Evolutionary conservation across 2,888 invertebrate species (phyloP), one percentile per base, ranked within the genome.

Genomic region (Ypsolopha scabrella): DNA sequence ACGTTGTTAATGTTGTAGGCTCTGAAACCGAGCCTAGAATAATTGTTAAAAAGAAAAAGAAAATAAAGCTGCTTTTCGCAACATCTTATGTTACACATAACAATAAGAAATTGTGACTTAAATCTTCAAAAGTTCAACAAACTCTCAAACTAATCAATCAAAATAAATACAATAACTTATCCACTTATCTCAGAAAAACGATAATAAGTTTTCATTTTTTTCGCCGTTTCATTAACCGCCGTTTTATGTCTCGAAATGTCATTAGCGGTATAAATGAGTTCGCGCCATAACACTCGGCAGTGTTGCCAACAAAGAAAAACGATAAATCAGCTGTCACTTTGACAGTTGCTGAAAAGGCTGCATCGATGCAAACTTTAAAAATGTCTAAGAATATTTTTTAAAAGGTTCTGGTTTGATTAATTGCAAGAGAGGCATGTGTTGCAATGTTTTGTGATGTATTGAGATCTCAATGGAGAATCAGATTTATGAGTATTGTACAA

Each of bases 311-410:
- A 82, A 82, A 76, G 75, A 75, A 64, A 70, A 72, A 78, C 70
- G 77, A 82, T 83, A 83, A 83, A 83, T 83, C 81, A 82, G 63
- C 69, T 74, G 81, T 80, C 81, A 80, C 63, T 78, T 73, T 79
- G 82, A 80, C 80, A 81, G 75, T 70, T 64, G 79, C 72, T 83
- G 82, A 83, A 82, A 82, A 75, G 72, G 81, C 80, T 83, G 81
- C 81, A 75, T 79, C 74, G 80, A 74, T 79, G 80, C 81, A 76
- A 73, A 78, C 69, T 80, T 80, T 80, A 77, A 72, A 66, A 72
- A 71, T 37, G 65, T 73, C 72, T 72, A 68, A 64, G 61, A 65
- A 62, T 57, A 70, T 71, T 75, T 67, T 63, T 36, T 36, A 47
- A 47, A 47, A 61, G 56, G 63, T 58, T 56, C 56, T 56, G 57